Conservation (phyloP, 1,140 invertebrate species). For the Semibalanus balanoides region DNA sequence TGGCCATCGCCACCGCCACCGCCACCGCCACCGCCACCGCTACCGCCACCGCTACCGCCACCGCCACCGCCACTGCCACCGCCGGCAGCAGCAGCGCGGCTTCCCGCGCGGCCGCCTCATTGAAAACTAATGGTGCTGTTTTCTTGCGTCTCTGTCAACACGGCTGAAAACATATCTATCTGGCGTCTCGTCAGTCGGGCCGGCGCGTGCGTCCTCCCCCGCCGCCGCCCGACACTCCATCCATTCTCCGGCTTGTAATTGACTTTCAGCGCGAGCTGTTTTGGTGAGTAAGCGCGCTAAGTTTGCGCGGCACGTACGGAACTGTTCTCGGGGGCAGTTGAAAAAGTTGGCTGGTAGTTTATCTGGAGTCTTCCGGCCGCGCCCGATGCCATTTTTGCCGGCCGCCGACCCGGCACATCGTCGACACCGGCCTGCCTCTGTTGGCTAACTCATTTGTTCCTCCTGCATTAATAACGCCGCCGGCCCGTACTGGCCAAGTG, state of each 20-base stretch:
- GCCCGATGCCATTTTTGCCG: not conserved
- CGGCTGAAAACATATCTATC: not conserved
- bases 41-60: not conserved
- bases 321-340: not conserved
- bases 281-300: conserved; percentile 1
- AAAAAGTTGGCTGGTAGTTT: not conserved
- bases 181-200: not conserved
- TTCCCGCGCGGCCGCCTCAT: not conserved
- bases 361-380: not conserved
- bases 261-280: not conserved
- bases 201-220: not conserved
- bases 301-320: not conserved
- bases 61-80: too few species aligned
- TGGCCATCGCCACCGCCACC: too few species aligned
- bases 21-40: too few species aligned
- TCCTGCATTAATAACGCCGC: not conserved
- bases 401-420: not conserved
- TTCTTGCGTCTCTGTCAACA: not conserved
- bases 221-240: not conserved
- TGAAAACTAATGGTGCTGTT: conserved; percentile 1
- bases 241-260: not conserved
- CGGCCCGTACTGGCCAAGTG: not conserved
- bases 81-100: too few species aligned
- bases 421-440: not conserved
- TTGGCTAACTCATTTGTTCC: not conserved